Base-by-base conservation (phyloP, 1,140 invertebrate genomes). In the Pseudomyrmex dendroicus region DNA sequence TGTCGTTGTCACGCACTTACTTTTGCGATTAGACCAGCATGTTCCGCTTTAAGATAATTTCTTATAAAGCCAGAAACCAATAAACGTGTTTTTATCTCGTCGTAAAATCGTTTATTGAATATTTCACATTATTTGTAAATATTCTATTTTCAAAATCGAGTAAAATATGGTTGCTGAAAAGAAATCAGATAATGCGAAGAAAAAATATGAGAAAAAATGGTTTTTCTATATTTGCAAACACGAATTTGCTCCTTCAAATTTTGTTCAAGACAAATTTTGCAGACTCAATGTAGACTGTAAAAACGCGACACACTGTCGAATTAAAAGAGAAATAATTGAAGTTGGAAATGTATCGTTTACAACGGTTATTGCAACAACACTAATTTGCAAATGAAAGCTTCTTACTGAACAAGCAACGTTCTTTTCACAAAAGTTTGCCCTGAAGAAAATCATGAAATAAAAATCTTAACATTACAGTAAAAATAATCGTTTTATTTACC, bases 301-400 rank as follows among this genome's bases (percentile, higher is more conserved):
- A 10, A 20, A 68, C 4, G 50, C 15, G 3, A 8, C 4, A 2
- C 61, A 22, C 0, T 22, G 12, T 48, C 5, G 20, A 35, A 52
- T 54, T 66, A 67, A 56, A 3, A 77, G 25, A 2, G 0, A n/a
- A 13, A 1, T 76, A 44, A 44, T 68, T 66, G n/a, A 76, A 13
- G 3, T 73, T n/a, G 13, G 1, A 46, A 59, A 59, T 46, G 1
- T 46, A n/a, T 7, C n/a, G 22, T 13, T 56, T 7, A 72, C 15
- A 4, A 35, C 25, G 17, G 56, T 72, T 44, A 72, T 20, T 44
- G 12, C 22, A 54, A 54, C 67, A 35, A 56, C n/a, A 72, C 9
- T 13, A 63, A 63, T 35, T 10, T 12, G 12, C n/a, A 17, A 4
- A 22, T 61, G 15, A 74, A 63, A 74, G 10, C n/a, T 25, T 35